A percentile compares a stretch with the other conserved stretches of the same genome.
Evolutionary conservation across 1,140 invertebrate species (phyloP).

Genomic region (Prorops nasuta): DNA sequence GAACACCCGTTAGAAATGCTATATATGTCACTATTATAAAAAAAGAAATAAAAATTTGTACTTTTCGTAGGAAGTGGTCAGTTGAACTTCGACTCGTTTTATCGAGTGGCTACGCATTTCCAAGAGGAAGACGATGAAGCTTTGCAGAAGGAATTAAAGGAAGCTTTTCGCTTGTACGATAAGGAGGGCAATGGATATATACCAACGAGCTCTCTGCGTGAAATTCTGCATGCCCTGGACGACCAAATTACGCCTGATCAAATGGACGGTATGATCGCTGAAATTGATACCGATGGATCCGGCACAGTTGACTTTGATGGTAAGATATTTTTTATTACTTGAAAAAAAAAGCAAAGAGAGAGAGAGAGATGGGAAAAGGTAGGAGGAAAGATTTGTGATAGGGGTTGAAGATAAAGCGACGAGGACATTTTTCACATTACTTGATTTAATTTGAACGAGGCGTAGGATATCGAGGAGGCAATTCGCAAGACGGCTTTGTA

Average conservation of each 20-base stretch:
- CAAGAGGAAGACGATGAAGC: constrained; percentile 76
- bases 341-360: no score
- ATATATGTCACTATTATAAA: no score
- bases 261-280: constrained; percentile 81
- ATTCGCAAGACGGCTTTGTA: no score
- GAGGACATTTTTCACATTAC: no score
- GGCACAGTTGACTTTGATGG: constrained; percentile 85
- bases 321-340: constrained; percentile 50
- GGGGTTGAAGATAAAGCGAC: not conserved
- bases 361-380: no score
- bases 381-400: not conserved
- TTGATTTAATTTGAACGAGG: no score
- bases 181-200: constrained; percentile 82
- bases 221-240: constrained; percentile 75
- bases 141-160: constrained; percentile 72
- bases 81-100: constrained; percentile 69
- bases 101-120: constrained; percentile 68
- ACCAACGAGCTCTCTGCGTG: constrained; percentile 74
- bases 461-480: no score
- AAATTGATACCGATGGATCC: constrained; percentile 78
- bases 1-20: no score
- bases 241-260: constrained; percentile 79
- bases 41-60: no score
- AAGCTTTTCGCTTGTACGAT: constrained; percentile 73
- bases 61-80: constrained; percentile 66